Percentiles rank a stretch among this genome's conserved stretches.
Evolutionary conservation across 2,113 vertebrate species (phyloP).

Genomic region (Montifringilla adamsi): DNA sequence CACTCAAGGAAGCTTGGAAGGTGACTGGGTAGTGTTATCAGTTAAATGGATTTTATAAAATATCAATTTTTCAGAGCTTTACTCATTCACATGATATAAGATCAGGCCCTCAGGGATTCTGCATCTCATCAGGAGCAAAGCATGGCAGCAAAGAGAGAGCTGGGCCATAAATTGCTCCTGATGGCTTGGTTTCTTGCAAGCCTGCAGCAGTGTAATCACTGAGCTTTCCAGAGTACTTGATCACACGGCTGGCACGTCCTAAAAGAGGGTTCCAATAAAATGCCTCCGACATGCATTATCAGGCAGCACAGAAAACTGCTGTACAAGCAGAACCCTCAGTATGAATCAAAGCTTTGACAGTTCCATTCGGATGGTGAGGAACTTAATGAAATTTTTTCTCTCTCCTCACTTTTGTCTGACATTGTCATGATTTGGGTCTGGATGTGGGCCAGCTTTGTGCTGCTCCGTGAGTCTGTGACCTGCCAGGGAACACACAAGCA

Average conservation of each 20-base stretch:
- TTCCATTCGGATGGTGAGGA: neutral
- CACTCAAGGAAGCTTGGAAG: constrained; percentile 8
- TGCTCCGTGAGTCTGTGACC: neutral
- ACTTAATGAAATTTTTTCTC: neutral
- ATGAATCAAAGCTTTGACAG: neutral
- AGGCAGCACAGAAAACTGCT: neutral
- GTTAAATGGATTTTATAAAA: constrained; percentile 29
- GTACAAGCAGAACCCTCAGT: neutral
- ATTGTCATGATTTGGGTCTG: fast-evolving
- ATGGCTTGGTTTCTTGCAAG: constrained; percentile 7
- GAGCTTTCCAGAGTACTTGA: constrained; percentile 21
- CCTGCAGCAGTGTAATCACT: neutral
- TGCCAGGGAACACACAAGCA: neutral
- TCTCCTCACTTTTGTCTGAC: neutral
- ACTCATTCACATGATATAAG: neutral
- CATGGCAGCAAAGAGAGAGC: neutral
- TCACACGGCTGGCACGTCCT: neutral
- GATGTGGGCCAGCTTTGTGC: neutral
- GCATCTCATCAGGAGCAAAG: neutral
- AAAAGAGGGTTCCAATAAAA: neutral
- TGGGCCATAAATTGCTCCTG: neutral
- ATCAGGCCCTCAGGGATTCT: neutral
- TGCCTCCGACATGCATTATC: neutral
- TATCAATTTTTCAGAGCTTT: constrained; percentile 20
- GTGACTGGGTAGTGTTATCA: constrained; percentile 18